These are phyloP conservation scores for Diplosoma virens DNA, from an alignment of 23 tunicate species.

Conservation along the genomic window DNA sequence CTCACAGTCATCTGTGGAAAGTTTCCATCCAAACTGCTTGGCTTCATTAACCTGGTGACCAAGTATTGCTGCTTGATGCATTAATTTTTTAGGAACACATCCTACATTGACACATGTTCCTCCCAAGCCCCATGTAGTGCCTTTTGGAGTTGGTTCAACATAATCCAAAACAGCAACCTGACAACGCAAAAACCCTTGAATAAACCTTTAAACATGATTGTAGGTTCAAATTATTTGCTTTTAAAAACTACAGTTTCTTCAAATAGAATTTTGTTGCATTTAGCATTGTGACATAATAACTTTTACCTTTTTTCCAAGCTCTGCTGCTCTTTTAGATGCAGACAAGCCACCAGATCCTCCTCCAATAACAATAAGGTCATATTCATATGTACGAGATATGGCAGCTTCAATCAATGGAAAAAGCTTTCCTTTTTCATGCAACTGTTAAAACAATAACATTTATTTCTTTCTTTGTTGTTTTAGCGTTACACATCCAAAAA, in stretches of 20 bases:
- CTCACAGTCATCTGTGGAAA: too few relatives aligned
- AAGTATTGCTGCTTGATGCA: constrained; percentile 94
- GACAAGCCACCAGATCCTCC: constrained; percentile 99
- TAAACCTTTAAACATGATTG: too few relatives aligned
- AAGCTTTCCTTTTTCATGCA: constrained; percentile 62
- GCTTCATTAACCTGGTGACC: constrained; percentile 76
- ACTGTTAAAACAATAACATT: too few relatives aligned
- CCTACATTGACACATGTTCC: constrained; percentile 99
- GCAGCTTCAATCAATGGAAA: constrained; percentile 44
- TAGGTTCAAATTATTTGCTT: too few relatives aligned
- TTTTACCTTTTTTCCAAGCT: constrained; percentile 85
- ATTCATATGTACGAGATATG: constrained; percentile 58
- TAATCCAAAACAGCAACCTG: constrained; percentile 93
- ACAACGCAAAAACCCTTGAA: neutral
- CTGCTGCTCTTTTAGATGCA: constrained; percentile 83
- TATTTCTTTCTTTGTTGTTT: too few relatives aligned
- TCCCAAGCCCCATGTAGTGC: constrained; percentile 94
- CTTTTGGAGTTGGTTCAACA: constrained; percentile 85
- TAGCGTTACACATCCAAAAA: too few relatives aligned
- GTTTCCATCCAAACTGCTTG: constrained; percentile 82
- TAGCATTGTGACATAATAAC: too few relatives aligned
- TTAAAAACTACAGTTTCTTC: too few relatives aligned
- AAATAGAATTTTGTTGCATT: too few relatives aligned
- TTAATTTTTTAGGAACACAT: constrained; percentile 93
- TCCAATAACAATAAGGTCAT: constrained; percentile 94